Conservation (phyloP, 2,888 invertebrate genomes). For the Cynaeus angustus region DNA sequence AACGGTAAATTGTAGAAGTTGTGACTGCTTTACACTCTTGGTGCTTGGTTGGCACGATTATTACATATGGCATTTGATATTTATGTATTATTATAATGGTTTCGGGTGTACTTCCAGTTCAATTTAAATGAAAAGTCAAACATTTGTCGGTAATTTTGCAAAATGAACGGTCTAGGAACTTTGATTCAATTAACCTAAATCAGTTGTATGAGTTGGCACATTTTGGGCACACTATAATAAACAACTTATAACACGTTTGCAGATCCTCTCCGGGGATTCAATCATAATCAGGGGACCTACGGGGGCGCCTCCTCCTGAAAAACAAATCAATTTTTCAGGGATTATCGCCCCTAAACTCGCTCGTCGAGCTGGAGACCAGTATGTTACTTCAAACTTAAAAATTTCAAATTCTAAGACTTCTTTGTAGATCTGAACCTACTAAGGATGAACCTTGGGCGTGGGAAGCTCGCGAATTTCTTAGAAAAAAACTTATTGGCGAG, state of each 20-base stretch:
- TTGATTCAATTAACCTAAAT: conserved; percentile 50
- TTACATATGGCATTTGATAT: conserved; percentile 50
- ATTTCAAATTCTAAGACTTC: conserved; percentile 6
- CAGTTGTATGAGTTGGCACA: conserved; percentile 64
- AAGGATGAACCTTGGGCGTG: conserved; percentile 97
- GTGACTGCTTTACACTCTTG: conserved; percentile 2
- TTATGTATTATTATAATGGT: conserved; percentile 30
- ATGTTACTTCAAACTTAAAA: conserved; percentile 21
- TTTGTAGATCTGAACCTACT: conserved; percentile 77
- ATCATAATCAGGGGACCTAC: conserved; percentile 91
- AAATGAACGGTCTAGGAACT: conserved; percentile 3
- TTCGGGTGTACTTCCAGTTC: conserved; percentile 3
- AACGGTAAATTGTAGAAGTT: conserved; percentile 10
- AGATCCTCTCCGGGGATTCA: conserved; percentile 98
- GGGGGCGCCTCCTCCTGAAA: conserved; percentile 94
- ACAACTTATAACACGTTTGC: conserved; percentile 57
- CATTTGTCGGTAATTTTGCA: conserved; percentile 2
- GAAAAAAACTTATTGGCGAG: conserved; percentile 93
- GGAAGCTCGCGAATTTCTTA: conserved; percentile 96
- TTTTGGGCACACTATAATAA: conserved; percentile 40
- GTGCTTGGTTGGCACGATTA: conserved; percentile 67
- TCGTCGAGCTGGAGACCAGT: conserved; percentile 78
- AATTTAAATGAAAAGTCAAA: not conserved
- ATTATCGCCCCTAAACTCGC: conserved; percentile 94
- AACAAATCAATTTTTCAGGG: conserved; percentile 91